Evolutionary conservation across 2,797 vertebrate genomes (phyloP), one percentile per base, ranked within the genome.

Genomic region (Crax fasciolata): DNA sequence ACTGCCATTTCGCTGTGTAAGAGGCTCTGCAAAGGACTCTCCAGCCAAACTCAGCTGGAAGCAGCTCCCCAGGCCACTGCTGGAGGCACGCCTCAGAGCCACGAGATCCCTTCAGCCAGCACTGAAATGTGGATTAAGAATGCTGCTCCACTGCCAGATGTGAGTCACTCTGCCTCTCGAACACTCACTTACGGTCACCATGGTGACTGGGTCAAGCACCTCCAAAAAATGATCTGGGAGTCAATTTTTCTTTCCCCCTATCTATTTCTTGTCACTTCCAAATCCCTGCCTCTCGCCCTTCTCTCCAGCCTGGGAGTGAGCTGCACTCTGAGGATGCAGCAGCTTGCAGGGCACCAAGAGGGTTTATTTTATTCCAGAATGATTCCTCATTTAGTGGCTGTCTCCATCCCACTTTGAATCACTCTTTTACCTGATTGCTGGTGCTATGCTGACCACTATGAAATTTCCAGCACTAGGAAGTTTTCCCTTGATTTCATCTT

Each of bases 101-200:
- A 0, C 0, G 1, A 62, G 18, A 24, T 83, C 52, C 23, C 73
- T 24, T 48, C 72, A 44, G 44, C 61, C 65, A 75, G 32, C 43
- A 49, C 41, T 87, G 71, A 83, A 80, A 51, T 43, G 38, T 39
- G 35, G 54, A 38, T 65, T 70, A 71, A 72, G 89, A 87, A 87
- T 93, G 35, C 78, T 84, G 70, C 43, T 92, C 28, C 51, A 4
- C 13, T 58, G 76, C 57, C 91, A 92, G 70, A 62, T 57, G 32
- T 90, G 95, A 93, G 62, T 87, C 89, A 92, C 70, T 28, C 39
- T 75, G 68, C 61, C 58, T 78, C 41, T 79, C 11, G 2, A 91
- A 3, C 63, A 10, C 78, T 88, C 5, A 6, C 78, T 88, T 4
- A 6, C 25, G 43, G 59, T 90, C 93, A 59, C 93, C 78, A 59